Conservation (phyloP, 2,888 invertebrate genomes). For the Agrenia bidenticulata region DNA sequence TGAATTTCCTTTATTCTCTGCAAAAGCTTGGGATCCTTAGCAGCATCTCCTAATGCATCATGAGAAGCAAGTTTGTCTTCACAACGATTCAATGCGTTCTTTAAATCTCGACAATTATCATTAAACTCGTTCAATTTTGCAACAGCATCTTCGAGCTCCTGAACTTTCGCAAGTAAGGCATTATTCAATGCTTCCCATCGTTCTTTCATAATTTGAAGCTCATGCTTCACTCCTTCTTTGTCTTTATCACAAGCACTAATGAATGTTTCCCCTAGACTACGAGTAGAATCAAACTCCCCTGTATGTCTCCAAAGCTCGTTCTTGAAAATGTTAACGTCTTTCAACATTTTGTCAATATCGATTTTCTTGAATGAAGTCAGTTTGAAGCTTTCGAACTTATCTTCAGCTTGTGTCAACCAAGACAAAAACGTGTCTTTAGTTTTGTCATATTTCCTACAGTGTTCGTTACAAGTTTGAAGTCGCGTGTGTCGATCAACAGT, state of each 20-base stretch:
- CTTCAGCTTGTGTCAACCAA: slow-evolving; percentile 85
- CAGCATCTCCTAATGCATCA: slow-evolving; percentile 71
- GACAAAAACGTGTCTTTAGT: slow-evolving; percentile 81
- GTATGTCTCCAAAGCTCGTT: slow-evolving; percentile 92
- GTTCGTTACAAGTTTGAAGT: slow-evolving; percentile 83
- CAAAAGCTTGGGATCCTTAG: slow-evolving; percentile 77
- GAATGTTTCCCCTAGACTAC: slow-evolving; percentile 82
- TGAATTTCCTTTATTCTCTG: slow-evolving; percentile 78
- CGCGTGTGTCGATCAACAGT: slow-evolving; percentile 82
- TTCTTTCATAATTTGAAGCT: slow-evolving; percentile 76
- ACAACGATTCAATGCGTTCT: slow-evolving; percentile 79
- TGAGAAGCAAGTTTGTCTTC: slow-evolving; percentile 80
- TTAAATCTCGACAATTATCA: slow-evolving; percentile 73
- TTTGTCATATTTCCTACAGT: slow-evolving; percentile 84
- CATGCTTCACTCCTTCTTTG: slow-evolving; percentile 81
- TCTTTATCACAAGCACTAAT: slow-evolving; percentile 85
- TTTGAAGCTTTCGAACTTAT: slow-evolving; percentile 73
- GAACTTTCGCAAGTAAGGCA: slow-evolving; percentile 72
- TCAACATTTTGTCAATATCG: slow-evolving; percentile 82
- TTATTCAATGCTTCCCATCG: slow-evolving; percentile 90
- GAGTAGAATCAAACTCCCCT: slow-evolving; percentile 88
- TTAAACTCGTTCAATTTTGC: slow-evolving; percentile 57
- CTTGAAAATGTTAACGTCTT: slow-evolving; percentile 82
- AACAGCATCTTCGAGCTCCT: slow-evolving; percentile 76
- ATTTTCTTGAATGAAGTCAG: slow-evolving; percentile 76